These are phyloP conservation scores for Helobdella robusta DNA, from an alignment of 2,888 invertebrate genomes.

Conservation along the genomic window DNA sequence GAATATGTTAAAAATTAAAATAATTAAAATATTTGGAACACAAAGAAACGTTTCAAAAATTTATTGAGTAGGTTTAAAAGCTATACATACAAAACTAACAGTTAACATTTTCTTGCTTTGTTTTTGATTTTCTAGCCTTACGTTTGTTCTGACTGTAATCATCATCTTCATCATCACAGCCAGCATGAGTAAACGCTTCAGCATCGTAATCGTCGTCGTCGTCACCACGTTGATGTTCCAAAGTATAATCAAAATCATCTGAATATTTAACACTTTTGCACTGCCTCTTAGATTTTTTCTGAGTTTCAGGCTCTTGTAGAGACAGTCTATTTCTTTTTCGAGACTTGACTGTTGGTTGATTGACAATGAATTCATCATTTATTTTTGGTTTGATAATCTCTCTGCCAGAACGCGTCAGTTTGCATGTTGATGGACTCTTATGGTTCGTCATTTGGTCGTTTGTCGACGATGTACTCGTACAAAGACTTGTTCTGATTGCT, in stretches of 20 bases:
- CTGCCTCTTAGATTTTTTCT: background rate
- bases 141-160: no score
- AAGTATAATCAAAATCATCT: conserved; percentile 23
- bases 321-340: background rate
- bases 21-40: no score
- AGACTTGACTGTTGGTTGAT: background rate
- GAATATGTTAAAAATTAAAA: no score
- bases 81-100: no score
- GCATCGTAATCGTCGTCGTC: conserved; percentile 19
- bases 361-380: conserved; percentile 12
- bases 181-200: background rate
- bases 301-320: background rate
- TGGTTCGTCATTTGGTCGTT: no score
- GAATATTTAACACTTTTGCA: conserved; percentile 11
- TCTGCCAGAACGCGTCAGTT: conserved; percentile 12
- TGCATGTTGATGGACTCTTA: background rate
- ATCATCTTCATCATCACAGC: conserved; percentile 15
- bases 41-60: no score
- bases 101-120: no score
- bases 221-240: conserved; percentile 10
- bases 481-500: no score
- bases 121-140: no score
- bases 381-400: conserved; percentile 10
- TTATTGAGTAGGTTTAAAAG: no score
- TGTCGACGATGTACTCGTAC: no score